Evolutionary conservation across 2,113 vertebrate genomes (phyloP), one percentile per base, ranked within the genome.

Genomic region (Ursus arctos): DNA sequence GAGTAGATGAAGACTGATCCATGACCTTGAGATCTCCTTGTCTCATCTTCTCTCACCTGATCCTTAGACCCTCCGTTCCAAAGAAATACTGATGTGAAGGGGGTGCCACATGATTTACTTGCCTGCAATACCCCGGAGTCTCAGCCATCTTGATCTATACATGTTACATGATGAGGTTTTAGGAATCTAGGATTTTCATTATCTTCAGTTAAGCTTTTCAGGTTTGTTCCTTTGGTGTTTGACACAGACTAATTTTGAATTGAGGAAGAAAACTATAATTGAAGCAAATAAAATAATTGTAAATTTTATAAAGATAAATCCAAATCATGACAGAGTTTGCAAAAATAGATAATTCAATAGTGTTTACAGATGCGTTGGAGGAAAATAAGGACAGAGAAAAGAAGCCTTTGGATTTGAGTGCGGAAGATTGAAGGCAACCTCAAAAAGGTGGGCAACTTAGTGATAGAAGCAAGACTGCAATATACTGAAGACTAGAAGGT

Each of bases 251-350:
- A 40, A 53, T 28, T 77, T 94, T 85, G 57, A 63, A 79, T 24
- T 63, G 9, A 94, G 49, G 51, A 86, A 59, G 28, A 88, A 91
- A 94, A 88, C 85, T 72, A 69, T 33, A 31, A 57, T 43, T 91
- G 47, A 76, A 59, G 7, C 26, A 89, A 77, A 88, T 24, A 8
- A n/a, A 88, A 67, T 71, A 51, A 63, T 16, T 63, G 7, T 33
- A 33, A 22, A 18, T 71, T 91, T 18, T 67, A 65, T 67, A 93
- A 88, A 83, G 6, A 40, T 88, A 57, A 47, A 80, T 81, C 3
- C 26, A 95, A 69, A 61, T 77, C 4, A 77, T 53, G 11, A 18
- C 7, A 71, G 21, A 11, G 65, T 82, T 89, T 63, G 9, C 9
- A 47, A 94, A 86, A 21, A 57, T 13, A 74, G 33, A 79, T 69